Conservation (phyloP, 1,140 invertebrate genomes). For the Philopotamus ludificatus region DNA sequence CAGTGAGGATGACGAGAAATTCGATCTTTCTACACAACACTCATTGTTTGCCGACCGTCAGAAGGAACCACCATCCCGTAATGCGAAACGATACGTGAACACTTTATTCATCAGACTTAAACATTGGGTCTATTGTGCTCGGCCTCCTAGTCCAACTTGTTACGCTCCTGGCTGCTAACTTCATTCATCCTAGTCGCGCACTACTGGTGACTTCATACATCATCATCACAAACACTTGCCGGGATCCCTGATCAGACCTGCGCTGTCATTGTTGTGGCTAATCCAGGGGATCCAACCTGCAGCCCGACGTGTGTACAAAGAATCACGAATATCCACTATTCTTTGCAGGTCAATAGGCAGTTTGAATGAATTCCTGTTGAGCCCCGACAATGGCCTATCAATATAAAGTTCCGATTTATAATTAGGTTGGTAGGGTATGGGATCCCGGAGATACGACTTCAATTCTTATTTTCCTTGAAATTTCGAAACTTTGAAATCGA, state of each 20-base stretch:
- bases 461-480: background rate
- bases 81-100: slow-evolving; percentile 15
- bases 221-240: background rate
- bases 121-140: slow-evolving; percentile 18
- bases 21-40: too few species aligned
- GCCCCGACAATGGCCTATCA: background rate
- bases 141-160: background rate
- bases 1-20: too few species aligned
- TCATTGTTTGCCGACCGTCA: too few species aligned
- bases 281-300: too few species aligned
- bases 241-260: too few species aligned
- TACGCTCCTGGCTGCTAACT: slow-evolving; percentile 12
- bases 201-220: slow-evolving; percentile 9
- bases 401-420: background rate
- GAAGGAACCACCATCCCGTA: background rate
- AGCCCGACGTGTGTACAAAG: too few species aligned
- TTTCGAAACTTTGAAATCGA: background rate
- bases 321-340: too few species aligned
- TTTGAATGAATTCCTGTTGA: background rate
- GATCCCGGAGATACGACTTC: background rate
- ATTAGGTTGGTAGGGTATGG: background rate
- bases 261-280: too few species aligned
- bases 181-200: background rate
- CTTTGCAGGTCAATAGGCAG: background rate
- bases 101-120: slow-evolving; percentile 6